These are phyloP conservation scores for Camponotus floridanus DNA, from an alignment of 1,140 invertebrate genomes.

Conservation along the genomic window DNA sequence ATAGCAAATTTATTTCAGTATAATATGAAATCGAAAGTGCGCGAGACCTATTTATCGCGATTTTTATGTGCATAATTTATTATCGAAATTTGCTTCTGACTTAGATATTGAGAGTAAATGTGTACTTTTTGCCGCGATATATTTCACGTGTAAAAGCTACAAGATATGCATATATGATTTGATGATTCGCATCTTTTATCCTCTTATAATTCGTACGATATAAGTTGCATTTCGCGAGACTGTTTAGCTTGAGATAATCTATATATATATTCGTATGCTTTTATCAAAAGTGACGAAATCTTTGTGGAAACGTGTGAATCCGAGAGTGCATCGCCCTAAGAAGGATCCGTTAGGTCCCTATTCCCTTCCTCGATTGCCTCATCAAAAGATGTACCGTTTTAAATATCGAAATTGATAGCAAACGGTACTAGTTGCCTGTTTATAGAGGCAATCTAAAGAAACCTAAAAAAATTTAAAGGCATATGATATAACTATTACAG, in stretches of 20 bases:
- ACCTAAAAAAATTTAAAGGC: too few relatives aligned
- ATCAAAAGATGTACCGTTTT: slow-evolving; percentile 36
- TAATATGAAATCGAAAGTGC: neutral
- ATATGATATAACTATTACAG: neutral
- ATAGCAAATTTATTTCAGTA: neutral
- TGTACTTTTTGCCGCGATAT: neutral
- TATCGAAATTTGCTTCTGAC: neutral
- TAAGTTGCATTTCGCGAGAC: neutral
- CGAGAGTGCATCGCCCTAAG: slow-evolving; percentile 41
- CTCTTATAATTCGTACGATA: neutral
- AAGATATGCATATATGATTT: neutral
- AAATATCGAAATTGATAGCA: slow-evolving; percentile 16
- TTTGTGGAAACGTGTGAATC: neutral
- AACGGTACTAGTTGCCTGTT: neutral
- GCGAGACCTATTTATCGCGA: neutral
- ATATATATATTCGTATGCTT: neutral
- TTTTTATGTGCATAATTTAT: neutral
- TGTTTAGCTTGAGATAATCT: neutral
- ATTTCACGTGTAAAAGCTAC: slow-evolving; percentile 41
- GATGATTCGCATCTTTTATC: slow-evolving; percentile 29
- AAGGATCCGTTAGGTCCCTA: neutral
- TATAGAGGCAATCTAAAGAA: neutral
- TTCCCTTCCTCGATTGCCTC: slow-evolving; percentile 6
- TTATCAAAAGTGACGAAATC: neutral
- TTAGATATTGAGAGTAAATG: neutral